These are phyloP conservation scores for Abscondita cerata DNA, from an alignment of 2,888 invertebrate genomes.

Conservation along the genomic window DNA sequence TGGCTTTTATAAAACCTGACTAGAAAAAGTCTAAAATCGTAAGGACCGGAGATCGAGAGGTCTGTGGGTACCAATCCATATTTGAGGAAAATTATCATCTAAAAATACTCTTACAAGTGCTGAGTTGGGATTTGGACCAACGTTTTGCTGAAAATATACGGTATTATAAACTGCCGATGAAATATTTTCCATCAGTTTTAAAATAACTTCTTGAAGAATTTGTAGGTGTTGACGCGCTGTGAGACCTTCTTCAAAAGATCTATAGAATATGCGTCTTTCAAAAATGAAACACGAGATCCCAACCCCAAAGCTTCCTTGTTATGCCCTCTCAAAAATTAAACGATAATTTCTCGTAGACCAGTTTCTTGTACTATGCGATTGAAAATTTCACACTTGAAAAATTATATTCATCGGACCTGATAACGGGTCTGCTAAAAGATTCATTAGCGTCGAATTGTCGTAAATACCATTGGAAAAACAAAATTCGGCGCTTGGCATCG, in stretches of 20 bases:
- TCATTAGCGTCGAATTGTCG: too few relatives aligned
- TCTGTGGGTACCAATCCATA: not conserved
- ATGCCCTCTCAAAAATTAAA: not conserved
- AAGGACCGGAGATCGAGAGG: not conserved
- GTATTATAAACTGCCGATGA: too few relatives aligned
- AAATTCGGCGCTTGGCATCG: too few relatives aligned
- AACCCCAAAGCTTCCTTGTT: not conserved
- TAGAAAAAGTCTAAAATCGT: not conserved
- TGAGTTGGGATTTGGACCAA: not conserved
- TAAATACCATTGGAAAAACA: not conserved
- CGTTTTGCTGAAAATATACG: too few relatives aligned
- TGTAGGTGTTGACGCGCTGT: too few relatives aligned
- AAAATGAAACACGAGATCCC: not conserved
- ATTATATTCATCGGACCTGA: not conserved
- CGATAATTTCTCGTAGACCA: too few relatives aligned
- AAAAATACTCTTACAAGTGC: not conserved
- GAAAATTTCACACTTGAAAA: not conserved
- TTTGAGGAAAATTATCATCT: not conserved
- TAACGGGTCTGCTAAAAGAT: not conserved
- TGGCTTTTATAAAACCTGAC: not conserved
- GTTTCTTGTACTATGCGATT: not conserved
- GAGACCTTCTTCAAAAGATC: too few relatives aligned
- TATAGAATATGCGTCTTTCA: too few relatives aligned
- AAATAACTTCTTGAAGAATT: not conserved
- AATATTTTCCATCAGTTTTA: not conserved